These are phyloP conservation scores for Chrysotoxum bicinctum DNA, from an alignment of 2,888 invertebrate genomes.

Conservation along the genomic window DNA sequence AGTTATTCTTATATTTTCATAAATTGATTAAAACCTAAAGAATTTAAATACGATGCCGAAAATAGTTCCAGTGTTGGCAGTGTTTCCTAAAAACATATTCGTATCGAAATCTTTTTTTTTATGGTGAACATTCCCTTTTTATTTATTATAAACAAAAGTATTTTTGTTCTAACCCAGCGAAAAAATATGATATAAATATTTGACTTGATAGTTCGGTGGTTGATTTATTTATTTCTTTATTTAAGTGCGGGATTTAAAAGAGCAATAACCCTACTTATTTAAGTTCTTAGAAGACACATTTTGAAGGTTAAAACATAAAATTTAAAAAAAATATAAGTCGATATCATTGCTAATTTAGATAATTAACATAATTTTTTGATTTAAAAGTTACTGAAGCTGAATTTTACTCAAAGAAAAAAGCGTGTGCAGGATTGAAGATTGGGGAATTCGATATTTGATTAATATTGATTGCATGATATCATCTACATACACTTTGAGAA, in stretches of 20 bases:
- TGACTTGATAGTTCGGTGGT: constrained; percentile 15
- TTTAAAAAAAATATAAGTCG: not conserved
- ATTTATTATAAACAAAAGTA: not conserved
- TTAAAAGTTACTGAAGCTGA: not conserved
- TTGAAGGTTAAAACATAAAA: not conserved
- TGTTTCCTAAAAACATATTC: constrained; percentile 49
- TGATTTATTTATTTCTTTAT: constrained; percentile 31
- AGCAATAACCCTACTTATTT: constrained; percentile 48
- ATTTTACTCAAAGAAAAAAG: not conserved
- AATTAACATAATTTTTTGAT: not conserved
- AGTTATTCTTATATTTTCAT: not conserved
- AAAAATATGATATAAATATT: constrained; percentile 4
- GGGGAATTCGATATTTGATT: constrained; percentile 31
- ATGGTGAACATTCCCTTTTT: not conserved
- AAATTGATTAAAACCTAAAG: constrained; percentile 43
- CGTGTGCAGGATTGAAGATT: not conserved
- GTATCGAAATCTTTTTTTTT: not conserved
- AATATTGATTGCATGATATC: constrained; percentile 41
- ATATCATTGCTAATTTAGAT: constrained; percentile 6
- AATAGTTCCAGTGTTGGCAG: constrained; percentile 46
- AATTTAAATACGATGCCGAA: constrained; percentile 10
- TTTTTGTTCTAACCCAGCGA: constrained; percentile 30
- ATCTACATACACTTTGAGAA: constrained; percentile 21
- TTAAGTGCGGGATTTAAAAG: constrained; percentile 29
- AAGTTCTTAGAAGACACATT: constrained; percentile 13